A percentile compares a stretch with the other conserved stretches of the same genome.
Evolutionary conservation across 2,113 vertebrate genomes (phyloP).

Genomic region (Callipepla squamata): DNA sequence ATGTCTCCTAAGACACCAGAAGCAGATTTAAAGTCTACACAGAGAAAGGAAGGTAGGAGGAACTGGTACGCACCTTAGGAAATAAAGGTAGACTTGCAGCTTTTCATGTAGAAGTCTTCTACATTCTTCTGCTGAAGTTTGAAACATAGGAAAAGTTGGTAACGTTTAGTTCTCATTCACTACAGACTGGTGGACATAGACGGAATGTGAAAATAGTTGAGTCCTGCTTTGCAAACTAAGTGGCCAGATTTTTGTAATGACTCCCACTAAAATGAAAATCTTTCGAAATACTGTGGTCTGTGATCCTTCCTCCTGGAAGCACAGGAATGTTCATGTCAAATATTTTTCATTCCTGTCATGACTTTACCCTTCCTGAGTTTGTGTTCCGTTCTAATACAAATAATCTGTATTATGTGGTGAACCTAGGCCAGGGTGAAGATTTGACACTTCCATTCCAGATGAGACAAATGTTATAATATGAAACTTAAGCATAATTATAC

Average conservation of each 20-base stretch:
- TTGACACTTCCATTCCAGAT: background rate
- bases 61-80: background rate
- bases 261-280: background rate
- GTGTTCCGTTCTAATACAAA: background rate
- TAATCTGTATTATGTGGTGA: background rate
- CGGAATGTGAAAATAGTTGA: background rate
- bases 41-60: background rate
- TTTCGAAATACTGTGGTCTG: slow-evolving; percentile 4
- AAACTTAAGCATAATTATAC: background rate
- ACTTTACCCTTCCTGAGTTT: background rate
- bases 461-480: background rate
- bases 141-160: background rate
- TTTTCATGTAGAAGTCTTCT: background rate
- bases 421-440: background rate
- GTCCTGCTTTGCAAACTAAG: background rate
- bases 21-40: background rate
- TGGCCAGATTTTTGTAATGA: background rate
- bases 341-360: background rate
- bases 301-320: background rate
- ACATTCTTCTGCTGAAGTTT: background rate
- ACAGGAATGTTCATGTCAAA: background rate
- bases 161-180: background rate
- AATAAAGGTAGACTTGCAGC: background rate
- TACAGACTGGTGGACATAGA: background rate
- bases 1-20: background rate